Evolutionary conservation across 2,888 invertebrate genomes (phyloP), one percentile per base, ranked within the genome.

Genomic region (Pyrocoelia pectoralis): DNA sequence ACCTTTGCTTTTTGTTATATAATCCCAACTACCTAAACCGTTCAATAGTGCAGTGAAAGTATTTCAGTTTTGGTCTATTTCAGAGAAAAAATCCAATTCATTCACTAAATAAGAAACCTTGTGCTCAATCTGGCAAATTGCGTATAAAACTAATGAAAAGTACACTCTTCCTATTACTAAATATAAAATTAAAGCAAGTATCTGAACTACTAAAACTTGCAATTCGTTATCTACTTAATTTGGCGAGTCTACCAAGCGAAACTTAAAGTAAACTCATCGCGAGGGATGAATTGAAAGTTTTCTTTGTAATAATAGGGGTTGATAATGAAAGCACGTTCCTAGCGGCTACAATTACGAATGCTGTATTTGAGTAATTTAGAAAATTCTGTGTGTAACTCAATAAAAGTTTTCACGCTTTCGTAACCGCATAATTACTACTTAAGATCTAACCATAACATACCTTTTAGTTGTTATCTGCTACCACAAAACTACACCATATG

Each of bases 251-350:
- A 24, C 24, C 33, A 56, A 13, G 13, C 33, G 56, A 49, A 56
- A 49, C 48, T 56, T 56, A 49, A 56, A 56, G 48, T 29, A 48
- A 49, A 48, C 38, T 19, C 49, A 43, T 46, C 17, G 15, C 29
- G n/a, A 38, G 24, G 40, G 56, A 48, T 56, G 49, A 56, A 56
- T 49, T 49, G 40, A 56, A 56, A 56, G 49, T 56, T 56, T 49
- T 38, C 56, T 56, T 56, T 56, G 56, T 56, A 56, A 56, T 56
- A 56, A 56, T 56, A 28, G 49, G 33, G 49, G 48, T 55, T 49
- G 49, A 49, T 56, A 48, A 56, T 49, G 49, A 49, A 56, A 56
- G 49, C 56, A 40, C 55, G 55, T 55, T 55, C 29, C 18, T 19
- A 38, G 10, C 18, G 48, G 56, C 49, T 49, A 19, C 33, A 56